phyloP scores from a whole-genome alignment of 1,140 invertebrate genomes.

The Ceratina japonica region DNA sequence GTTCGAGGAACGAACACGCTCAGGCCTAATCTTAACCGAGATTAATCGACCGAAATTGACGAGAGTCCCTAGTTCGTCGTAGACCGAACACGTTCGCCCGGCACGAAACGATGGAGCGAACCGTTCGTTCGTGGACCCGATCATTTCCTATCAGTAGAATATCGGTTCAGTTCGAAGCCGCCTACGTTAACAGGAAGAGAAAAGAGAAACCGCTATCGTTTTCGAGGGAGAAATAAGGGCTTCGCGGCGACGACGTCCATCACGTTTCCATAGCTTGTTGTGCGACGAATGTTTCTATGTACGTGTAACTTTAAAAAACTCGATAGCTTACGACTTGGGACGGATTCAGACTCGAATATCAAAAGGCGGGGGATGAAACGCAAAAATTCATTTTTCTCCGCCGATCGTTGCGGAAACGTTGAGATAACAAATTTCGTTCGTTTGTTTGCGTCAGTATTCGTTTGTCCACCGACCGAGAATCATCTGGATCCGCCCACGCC shows the following conservation, averaged over 20 bases:
- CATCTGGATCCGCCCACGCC: slow-evolving; percentile 6
- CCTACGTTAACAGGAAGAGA: not conserved
- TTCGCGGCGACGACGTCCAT: slow-evolving; percentile 49
- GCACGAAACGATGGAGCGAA: not conserved
- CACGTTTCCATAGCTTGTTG: slow-evolving; percentile 65
- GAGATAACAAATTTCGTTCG: no score
- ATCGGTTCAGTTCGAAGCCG: not conserved
- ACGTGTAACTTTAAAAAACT: slow-evolving; percentile 62
- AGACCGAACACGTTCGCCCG: not conserved
- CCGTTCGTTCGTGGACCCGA: not conserved
- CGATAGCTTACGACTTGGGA: slow-evolving; percentile 59
- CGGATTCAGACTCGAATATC: not conserved
- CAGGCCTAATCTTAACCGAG: slow-evolving; percentile 4
- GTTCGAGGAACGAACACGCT: not conserved
- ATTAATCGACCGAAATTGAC: slow-evolving; percentile 1
- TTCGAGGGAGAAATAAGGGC: not conserved
- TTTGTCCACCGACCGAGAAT: not conserved
- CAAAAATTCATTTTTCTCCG: not conserved
- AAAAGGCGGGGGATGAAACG: not conserved
- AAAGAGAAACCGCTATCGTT: not conserved
- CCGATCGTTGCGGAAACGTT: no score
- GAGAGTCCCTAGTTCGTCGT: not conserved
- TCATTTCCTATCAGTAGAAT: slow-evolving; percentile 21
- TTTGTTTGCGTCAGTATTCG: not conserved
- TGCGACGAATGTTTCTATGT: slow-evolving; percentile 73